Conservation (phyloP, 2,797 vertebrate species). For the Periophthalmus magnuspinnatus region DNA sequence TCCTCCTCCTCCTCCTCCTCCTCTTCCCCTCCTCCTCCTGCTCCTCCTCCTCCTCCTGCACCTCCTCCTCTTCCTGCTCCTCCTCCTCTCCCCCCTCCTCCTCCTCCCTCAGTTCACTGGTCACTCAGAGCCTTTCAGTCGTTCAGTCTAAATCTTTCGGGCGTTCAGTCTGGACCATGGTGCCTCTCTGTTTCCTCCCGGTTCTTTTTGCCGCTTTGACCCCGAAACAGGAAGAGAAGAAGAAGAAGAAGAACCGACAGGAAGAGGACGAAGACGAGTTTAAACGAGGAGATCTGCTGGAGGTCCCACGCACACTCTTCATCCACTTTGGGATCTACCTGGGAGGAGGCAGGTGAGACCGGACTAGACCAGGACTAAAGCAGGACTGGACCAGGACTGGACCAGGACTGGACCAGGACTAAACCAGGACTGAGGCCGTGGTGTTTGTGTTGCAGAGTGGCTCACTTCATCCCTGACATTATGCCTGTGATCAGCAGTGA, state of each 20-base stretch:
- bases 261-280: slow-evolving; percentile 64
- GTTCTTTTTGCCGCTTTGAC: slow-evolving; percentile 56
- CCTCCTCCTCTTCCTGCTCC: too few relatives aligned
- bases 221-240: not conserved
- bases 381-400: not conserved
- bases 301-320: slow-evolving; percentile 88
- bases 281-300: slow-evolving; percentile 86
- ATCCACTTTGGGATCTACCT: slow-evolving; percentile 93
- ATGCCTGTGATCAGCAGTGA: slow-evolving; percentile 79
- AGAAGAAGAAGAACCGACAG: not conserved
- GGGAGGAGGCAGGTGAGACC: slow-evolving; percentile 76
- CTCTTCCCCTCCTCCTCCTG: slow-evolving; percentile 11
- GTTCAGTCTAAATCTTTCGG: slow-evolving; percentile 12
- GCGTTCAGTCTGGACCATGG: slow-evolving; percentile 52
- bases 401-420: not conserved
- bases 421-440: not conserved
- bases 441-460: slow-evolving; percentile 70
- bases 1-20: not conserved
- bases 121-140: not conserved
- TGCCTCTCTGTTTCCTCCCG: slow-evolving; percentile 58
- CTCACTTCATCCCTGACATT: slow-evolving; percentile 92
- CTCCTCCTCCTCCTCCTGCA: too few relatives aligned
- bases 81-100: not conserved
- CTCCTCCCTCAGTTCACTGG: not conserved
- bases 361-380: not conserved